Evolutionary conservation across 1,140 invertebrate genomes (phyloP).

Genomic region (Aphelenchoides besseyi): DNA sequence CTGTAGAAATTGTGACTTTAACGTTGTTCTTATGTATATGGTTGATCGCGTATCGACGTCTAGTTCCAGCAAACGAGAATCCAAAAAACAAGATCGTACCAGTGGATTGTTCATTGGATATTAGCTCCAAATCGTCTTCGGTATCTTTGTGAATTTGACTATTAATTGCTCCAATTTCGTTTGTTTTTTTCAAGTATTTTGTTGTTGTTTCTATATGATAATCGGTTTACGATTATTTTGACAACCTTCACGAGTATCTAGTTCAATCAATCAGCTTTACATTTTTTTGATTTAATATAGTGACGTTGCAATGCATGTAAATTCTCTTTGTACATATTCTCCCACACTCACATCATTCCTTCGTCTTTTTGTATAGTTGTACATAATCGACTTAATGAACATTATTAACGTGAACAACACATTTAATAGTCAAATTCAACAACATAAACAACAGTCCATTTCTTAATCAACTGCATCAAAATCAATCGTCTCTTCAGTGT

Average conservation of each 20-base stretch:
- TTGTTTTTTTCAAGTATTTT: no score
- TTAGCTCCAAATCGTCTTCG: not conserved
- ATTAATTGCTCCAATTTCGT: not conserved
- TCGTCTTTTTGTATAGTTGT: constrained; percentile 5
- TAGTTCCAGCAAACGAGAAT: constrained; percentile 12
- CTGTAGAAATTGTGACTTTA: constrained; percentile 34
- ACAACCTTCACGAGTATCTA: no score
- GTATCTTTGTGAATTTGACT: not conserved
- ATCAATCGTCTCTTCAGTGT: not conserved
- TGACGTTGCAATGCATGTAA: not conserved
- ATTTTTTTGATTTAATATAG: not conserved
- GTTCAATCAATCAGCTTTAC: not conserved
- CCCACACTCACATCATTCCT: no score
- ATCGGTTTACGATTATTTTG: no score
- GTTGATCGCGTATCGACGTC: constrained; percentile 28
- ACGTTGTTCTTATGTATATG: constrained; percentile 37
- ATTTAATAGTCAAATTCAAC: not conserved
- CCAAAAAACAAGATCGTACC: not conserved
- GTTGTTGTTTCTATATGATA: no score
- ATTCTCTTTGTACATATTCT: no score
- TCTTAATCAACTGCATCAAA: not conserved
- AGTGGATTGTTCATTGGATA: not conserved
- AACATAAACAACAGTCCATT: not conserved
- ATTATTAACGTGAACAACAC: not conserved
- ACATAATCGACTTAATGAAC: not conserved